A percentile compares a stretch with the other conserved stretches of the same genome.
Evolutionary conservation across 2,888 invertebrate species (phyloP).

Genomic region (Ochlodes sylvanus): DNA sequence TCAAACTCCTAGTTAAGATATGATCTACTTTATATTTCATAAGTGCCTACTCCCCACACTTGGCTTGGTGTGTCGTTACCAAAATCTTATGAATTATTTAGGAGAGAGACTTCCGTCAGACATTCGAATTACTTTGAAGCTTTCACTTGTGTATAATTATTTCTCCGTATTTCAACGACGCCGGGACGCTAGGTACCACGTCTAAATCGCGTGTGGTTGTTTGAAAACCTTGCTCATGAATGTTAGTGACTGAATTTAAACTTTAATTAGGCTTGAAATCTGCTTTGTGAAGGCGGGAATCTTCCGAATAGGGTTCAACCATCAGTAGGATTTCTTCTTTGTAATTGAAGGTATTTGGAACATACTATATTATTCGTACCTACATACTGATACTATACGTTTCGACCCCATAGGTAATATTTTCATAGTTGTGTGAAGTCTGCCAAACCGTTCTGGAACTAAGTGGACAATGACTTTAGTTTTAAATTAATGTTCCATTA

Average conservation of each 20-base stretch:
- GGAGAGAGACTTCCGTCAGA: conserved; percentile 65
- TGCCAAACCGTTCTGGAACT: no score
- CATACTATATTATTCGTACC: no score
- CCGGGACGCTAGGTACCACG: conserved; percentile 38
- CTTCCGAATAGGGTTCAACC: neutral
- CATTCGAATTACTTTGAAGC: conserved; percentile 77
- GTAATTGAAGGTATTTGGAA: no score
- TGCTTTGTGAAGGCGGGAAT: neutral
- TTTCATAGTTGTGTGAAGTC: no score
- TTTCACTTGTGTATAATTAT: conserved; percentile 70
- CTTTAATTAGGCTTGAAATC: neutral
- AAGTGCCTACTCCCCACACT: conserved; percentile 1
- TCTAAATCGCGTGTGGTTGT: conserved; percentile 50
- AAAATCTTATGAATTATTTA: conserved; percentile 75
- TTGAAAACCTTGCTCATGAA: conserved; percentile 35
- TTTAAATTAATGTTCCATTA: no score
- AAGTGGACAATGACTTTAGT: no score
- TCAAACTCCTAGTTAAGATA: neutral
- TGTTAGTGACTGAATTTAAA: conserved; percentile 9
- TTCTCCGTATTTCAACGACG: conserved; percentile 55
- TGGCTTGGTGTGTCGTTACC: conserved; percentile 42
- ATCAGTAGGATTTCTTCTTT: neutral
- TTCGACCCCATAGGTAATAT: no score
- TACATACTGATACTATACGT: no score
- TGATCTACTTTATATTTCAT: neutral